A percentile compares a stretch with the other conserved stretches of the same genome.
phyloP scores from a whole-genome alignment of 2,888 invertebrate genomes.

The Parthenolecanium corni region DNA sequence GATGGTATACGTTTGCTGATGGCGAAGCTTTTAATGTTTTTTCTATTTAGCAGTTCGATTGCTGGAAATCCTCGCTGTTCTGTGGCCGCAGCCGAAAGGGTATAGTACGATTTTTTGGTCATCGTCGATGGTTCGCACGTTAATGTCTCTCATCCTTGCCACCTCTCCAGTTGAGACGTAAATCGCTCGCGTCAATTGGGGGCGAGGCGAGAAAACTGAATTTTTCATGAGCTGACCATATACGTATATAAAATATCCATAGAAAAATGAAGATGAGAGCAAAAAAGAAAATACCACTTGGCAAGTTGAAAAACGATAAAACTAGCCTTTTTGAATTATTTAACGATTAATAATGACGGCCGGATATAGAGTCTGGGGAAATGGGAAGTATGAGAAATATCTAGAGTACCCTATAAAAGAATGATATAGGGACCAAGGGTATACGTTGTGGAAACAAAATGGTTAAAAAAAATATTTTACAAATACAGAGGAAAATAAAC shows the following conservation, averaged over 20 bases:
- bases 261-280: neutral
- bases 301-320: neutral
- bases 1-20: no score
- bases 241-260: neutral
- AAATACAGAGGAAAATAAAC: no score
- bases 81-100: neutral
- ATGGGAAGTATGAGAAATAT: no score
- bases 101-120: neutral
- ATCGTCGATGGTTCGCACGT: neutral
- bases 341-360: no score
- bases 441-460: no score
- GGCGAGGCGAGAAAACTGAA: neutral
- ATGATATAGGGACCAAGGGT: no score
- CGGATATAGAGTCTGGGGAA: no score
- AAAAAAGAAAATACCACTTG: neutral
- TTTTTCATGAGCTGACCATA: constrained; percentile 1
- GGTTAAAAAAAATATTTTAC: no score
- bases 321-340: no score
- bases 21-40: constrained; percentile 22
- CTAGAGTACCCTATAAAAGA: no score
- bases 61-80: constrained; percentile 1
- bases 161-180: no score
- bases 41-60: constrained; percentile 21
- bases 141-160: neutral
- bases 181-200: neutral